Evolutionary conservation across 2,113 vertebrate species (phyloP), one percentile per base, ranked within the genome.

Genomic region (Brachyhypopomus occidentalis): DNA sequence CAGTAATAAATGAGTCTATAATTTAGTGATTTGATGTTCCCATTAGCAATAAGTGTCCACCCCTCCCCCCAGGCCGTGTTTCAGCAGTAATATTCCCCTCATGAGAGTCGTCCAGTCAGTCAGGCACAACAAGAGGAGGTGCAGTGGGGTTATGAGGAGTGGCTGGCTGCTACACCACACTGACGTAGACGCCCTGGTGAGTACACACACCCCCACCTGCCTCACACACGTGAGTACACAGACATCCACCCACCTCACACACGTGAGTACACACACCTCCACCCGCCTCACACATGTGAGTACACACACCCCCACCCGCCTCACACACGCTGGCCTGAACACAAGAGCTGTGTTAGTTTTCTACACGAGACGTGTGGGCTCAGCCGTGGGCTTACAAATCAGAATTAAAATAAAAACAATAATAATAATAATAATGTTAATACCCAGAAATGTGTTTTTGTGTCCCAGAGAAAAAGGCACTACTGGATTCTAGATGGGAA

Each of bases 61-160:
- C 56, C 41, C 62, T 1, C 78, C 52, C n/a, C 19, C 52, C 27
- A 92, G 93, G 66, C 90, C 90, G 0, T 92, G 90, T 64, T 93
- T 92, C 88, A 92, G 91, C 90, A 93, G 81, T 87, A 84, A 92
- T 88, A 93, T 94, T 78, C 93, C 93, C 2, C 82, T 94, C 86
- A 94, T 93, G 93, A 85, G 93, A 62, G 87, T 94, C 11, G 88
- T 93, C 17, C 93, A 94, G 84, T 92, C 92, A 4, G 84, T 93
- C 48, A 88, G 87, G 58, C 92, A 93, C 78, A 81, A 59, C 5
- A 94, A 92, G 82, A 89, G 87, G 23, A 86, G 85, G 72, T 76
- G 20, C 1, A 91, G 87, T 1, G 84, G 81, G 2, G 86, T 91
- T 45, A 72, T 93, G 60, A 90, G 83, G 58, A 91, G 91, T 60